Conservation (phyloP, 2,113 vertebrate genomes). For the Scopus umbretta region DNA sequence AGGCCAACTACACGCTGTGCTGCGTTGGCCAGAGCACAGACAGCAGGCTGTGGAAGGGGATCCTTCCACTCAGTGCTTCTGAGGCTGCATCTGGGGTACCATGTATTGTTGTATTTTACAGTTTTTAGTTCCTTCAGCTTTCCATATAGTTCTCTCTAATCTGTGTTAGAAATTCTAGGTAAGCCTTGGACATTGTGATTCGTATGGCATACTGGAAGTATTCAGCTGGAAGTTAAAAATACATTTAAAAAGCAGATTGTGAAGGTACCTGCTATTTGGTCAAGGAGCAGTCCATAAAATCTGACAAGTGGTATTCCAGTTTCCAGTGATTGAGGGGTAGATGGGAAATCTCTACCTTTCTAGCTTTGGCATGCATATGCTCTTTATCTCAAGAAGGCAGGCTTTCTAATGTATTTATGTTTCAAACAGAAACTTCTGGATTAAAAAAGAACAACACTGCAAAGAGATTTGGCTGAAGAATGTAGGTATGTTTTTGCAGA, state of each 20-base stretch:
- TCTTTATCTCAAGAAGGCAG: not conserved
- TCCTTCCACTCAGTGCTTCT: not conserved
- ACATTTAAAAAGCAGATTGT: not conserved
- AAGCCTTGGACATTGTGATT: not conserved
- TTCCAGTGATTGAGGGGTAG: not conserved
- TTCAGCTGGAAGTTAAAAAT: not conserved
- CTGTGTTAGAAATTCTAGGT: not conserved
- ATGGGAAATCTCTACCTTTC: not conserved
- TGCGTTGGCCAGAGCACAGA: not conserved
- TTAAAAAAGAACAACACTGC: not conserved
- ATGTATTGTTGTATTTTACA: not conserved
- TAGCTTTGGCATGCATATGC: not conserved
- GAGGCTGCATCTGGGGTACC: not conserved
- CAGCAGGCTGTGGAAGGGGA: not conserved
- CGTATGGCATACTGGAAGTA: not conserved
- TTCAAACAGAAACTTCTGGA: not conserved
- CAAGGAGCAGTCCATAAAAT: not conserved
- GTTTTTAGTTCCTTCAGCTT: not conserved
- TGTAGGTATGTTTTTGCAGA: not conserved
- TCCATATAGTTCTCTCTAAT: not conserved
- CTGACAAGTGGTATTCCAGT: not conserved
- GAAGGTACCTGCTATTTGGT: not conserved
- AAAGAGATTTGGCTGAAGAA: not conserved
- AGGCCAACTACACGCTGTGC: not conserved
- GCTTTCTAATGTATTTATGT: not conserved